A percentile compares a stretch with the other conserved stretches of the same genome.
These are phyloP conservation scores for Octodon degus DNA, from an alignment of 2,113 vertebrate species.

Conservation along the genomic window DNA sequence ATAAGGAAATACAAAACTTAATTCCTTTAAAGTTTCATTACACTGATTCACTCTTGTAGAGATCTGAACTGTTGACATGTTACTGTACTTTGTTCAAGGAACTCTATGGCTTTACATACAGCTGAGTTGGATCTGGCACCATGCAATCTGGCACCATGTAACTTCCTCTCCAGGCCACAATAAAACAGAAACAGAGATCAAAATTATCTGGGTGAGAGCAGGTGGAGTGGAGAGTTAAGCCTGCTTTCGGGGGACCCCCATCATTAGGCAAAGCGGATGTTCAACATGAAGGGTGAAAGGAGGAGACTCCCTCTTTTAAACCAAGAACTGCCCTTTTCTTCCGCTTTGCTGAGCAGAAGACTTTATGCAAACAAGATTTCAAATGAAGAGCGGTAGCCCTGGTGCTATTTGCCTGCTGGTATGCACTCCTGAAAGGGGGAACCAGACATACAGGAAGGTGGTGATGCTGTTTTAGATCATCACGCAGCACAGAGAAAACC, in stretches of 20 bases:
- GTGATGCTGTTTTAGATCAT: neutral
- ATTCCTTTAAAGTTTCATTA: slow-evolving; percentile 13
- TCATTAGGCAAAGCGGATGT: slow-evolving; percentile 69
- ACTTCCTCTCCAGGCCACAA: slow-evolving; percentile 45
- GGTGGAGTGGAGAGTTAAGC: slow-evolving; percentile 32
- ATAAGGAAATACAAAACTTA: slow-evolving; percentile 24
- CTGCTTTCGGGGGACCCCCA: neutral
- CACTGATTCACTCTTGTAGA: slow-evolving; percentile 27
- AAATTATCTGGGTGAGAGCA: slow-evolving; percentile 37
- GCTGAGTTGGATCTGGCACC: too few relatives aligned
- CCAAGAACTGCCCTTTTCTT: neutral
- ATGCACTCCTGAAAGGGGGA: neutral
- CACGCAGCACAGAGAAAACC: neutral
- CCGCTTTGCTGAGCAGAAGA: neutral
- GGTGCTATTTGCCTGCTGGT: neutral
- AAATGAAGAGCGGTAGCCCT: slow-evolving; percentile 46
- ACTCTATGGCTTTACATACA: neutral
- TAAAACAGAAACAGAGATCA: slow-evolving; percentile 66
- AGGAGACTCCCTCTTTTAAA: slow-evolving; percentile 76
- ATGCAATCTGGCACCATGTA: too few relatives aligned
- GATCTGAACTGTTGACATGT: neutral
- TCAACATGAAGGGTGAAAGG: slow-evolving; percentile 1
- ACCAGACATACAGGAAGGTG: neutral
- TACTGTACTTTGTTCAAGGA: slow-evolving; percentile 5
- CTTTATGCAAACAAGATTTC: slow-evolving; percentile 69